Evolutionary conservation across 2,113 vertebrate genomes (phyloP), one percentile per base, ranked within the genome.

Genomic region (Myotis lucifugus): DNA sequence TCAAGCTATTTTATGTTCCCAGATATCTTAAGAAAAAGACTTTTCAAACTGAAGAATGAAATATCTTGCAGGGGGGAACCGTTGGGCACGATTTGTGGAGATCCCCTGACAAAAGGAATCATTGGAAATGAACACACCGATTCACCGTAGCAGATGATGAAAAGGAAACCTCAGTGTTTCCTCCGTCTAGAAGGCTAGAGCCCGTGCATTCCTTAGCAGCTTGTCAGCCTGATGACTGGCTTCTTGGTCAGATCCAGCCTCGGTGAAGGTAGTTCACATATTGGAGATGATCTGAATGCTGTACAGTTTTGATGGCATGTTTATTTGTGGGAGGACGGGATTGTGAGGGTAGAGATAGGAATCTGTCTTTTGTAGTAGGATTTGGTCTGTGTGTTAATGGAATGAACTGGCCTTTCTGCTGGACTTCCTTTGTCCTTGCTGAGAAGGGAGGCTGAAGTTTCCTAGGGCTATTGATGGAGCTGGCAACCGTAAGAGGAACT

Each of bases 371-470:
- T 56, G 6, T 91, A 85, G 83, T 59, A 56, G 88, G 34, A 90
- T 90, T 92, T 73, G 48, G 67, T 73, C 66, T 83, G 72, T 72
- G 85, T 77, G 8, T 89, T 74, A 82, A 66, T 37, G 91, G 52
- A 89, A 52, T 21, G 88, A 86, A 84, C 76, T 79, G 79, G 42
- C 11, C 13, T 64, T 72, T 91, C 29, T 86, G 69, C 27, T 87
- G n/a, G 85, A 19, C 92, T 96, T 97, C 81, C 90, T 95, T 84
- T 92, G 72, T 77, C 93, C 87, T 94, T 92, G 85, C 46, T 87
- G 32, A 66, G 72, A 48, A 95, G 78, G 48, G 82, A 92, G 88
- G 72, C 85, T 77, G 85, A 88, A 40, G 61, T 92, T 95, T 93
- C 73, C 66, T 48, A 67, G 40, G 21, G 72, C 78, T 73, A 17